Base-by-base conservation (phyloP, 2,888 invertebrate genomes). In the Nephrotoma appendiculata region DNA sequence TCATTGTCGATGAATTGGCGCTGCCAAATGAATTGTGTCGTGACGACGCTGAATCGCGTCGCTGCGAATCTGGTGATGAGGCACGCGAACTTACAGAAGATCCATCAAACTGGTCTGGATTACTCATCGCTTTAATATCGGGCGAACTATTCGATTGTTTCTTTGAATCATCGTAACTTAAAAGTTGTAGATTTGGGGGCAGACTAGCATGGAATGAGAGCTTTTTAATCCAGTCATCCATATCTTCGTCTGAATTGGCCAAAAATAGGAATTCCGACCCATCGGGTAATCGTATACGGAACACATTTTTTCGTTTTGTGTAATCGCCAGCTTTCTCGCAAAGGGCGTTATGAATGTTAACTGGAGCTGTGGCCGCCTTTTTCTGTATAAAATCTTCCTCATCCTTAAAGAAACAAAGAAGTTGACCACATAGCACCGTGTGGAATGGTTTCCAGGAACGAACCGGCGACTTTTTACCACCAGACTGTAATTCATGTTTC, bases 371-470 rank as follows among this genome's bases (percentile, higher is more conserved):
- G 0, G 96, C 96, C 0, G 98, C 98, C 92, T 97, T 96, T 89
- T 97, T 96, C 88, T 95, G 95, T 88, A 95, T 93, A 92, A 98
- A 98, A 92, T 98, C 98, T 89, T 96, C 95, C 90, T 97, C 96
- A 90, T 98, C 98, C 90, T 98, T 96, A 93, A 99, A 99, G 95
- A 99, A 99, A 92, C 98, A 99, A 86, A 99, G 92, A 89, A 99
- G 92, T 91, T 99, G 99, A 0, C 99, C 99, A 90, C 98, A 99
- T 41, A 99, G 93, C 87, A 99, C 99, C 0, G 98, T 96, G 92
- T 98, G 97, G 92, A 96, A 97, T 87, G 94, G 95, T 90, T 98
- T 98, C 99, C 99, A 99, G 0, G 98, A 97, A 5, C 99, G 94
- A 5, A 98, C 97, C 0, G 98, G 96, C 0, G 99, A 98, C 88